Conservation (phyloP, 2,797 vertebrate genomes). For the Sarcoramphus papa region DNA sequence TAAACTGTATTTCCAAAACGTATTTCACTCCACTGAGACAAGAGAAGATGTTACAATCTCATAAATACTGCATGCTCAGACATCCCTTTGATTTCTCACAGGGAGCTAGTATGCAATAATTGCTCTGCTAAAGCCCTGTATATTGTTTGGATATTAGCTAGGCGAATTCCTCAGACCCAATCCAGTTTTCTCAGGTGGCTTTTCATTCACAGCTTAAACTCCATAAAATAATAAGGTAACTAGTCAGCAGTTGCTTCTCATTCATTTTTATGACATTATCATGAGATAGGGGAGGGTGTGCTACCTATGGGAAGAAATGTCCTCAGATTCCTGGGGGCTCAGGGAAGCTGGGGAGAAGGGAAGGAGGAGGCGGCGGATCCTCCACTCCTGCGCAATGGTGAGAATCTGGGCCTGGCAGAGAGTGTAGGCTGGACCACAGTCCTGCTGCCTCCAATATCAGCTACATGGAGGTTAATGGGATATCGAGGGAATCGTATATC, state of each 20-base stretch:
- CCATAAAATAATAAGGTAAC: background rate
- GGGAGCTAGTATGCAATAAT: background rate
- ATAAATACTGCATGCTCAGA: slow-evolving; percentile 8
- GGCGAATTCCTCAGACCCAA: background rate
- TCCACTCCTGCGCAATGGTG: background rate
- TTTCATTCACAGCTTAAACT: background rate
- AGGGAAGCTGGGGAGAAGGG: background rate
- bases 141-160: background rate
- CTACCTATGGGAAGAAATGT: background rate
- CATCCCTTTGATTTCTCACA: slow-evolving; percentile 3
- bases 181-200: background rate
- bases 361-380: background rate
- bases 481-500: background rate
- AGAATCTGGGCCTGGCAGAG: background rate
- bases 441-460: background rate
- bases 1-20: background rate
- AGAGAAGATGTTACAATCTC: background rate
- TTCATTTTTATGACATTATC: background rate
- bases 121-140: background rate
- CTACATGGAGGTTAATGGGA: background rate
- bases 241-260: background rate
- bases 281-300: background rate
- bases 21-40: background rate
- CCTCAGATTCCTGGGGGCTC: background rate
- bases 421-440: background rate